A percentile compares a stretch with the other conserved stretches of the same genome.
Evolutionary conservation across 2,113 vertebrate genomes (phyloP).

Genomic region (Tragelaphus scriptus): DNA sequence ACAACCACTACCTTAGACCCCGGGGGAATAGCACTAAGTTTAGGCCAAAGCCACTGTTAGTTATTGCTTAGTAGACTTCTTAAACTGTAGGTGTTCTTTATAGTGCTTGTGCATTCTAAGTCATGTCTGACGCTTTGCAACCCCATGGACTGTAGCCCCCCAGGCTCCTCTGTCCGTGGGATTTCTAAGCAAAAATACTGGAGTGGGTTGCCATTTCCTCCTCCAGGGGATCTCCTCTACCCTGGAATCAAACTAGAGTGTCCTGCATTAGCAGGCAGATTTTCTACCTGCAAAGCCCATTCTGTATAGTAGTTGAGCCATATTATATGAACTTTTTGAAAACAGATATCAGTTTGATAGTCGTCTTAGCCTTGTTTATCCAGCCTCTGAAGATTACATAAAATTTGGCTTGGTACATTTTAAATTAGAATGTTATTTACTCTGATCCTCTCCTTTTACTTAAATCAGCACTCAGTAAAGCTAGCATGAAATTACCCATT

Average conservation of each 20-base stretch:
- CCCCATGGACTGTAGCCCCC: not conserved
- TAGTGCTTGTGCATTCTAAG: not conserved
- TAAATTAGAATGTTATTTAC: not conserved
- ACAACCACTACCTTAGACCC: not conserved
- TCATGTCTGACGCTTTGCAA: not conserved
- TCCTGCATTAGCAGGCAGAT: not conserved
- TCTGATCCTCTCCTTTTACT: not conserved
- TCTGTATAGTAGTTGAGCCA: not conserved
- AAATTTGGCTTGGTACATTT: constrained; percentile 3
- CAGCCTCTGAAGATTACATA: not conserved
- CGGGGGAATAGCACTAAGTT: not conserved
- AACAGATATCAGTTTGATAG: not conserved
- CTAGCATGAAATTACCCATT: not conserved
- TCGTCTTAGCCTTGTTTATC: not conserved
- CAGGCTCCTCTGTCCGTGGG: not conserved
- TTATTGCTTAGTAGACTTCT: not conserved
- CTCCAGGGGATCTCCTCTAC: not conserved
- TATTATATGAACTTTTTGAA: not conserved
- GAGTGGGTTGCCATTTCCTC: not conserved
- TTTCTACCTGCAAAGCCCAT: not conserved
- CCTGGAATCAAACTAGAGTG: not conserved
- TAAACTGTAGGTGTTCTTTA: not conserved
- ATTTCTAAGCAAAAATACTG: not conserved
- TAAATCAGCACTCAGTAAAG: not conserved
- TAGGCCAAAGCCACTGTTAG: not conserved